phyloP scores from a whole-genome alignment of 1,140 invertebrate species.

The Neuroterus valhalla region DNA sequence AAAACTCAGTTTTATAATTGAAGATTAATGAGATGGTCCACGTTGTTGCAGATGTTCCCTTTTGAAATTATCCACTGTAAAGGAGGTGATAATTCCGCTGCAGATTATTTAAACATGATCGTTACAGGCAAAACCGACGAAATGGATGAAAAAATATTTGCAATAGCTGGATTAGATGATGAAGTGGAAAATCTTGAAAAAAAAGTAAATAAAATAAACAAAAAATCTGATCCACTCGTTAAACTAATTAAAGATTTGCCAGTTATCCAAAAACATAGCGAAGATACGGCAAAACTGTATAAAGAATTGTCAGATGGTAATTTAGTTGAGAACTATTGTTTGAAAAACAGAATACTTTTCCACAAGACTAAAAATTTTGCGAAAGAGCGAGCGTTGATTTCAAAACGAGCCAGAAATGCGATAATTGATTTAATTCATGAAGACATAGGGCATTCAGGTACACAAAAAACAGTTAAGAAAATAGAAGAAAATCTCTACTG shows the following conservation, averaged over 20 bases:
- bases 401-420: neutral
- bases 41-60: constrained; percentile 70
- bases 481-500: constrained; percentile 30
- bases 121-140: neutral
- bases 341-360: constrained; percentile 10
- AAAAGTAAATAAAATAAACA: neutral
- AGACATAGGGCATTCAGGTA: constrained; percentile 31
- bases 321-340: constrained; percentile 11
- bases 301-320: neutral
- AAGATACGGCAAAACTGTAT: neutral
- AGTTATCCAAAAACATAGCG: neutral
- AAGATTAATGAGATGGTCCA: constrained; percentile 68
- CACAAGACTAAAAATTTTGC: neutral
- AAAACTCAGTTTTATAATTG: constrained; percentile 69
- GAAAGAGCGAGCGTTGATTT: constrained; percentile 6
- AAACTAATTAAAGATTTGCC: neutral
- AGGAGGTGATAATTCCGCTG: constrained; percentile 61
- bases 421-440: constrained; percentile 22
- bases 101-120: constrained; percentile 55
- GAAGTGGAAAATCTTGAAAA: neutral
- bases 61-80: constrained; percentile 69
- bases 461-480: constrained; percentile 20
- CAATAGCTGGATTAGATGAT: neutral
- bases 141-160: neutral
- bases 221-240: neutral